Evolutionary conservation across 2,797 vertebrate species (phyloP).

Genomic region (Acrossocheilus wenchowensis): DNA sequence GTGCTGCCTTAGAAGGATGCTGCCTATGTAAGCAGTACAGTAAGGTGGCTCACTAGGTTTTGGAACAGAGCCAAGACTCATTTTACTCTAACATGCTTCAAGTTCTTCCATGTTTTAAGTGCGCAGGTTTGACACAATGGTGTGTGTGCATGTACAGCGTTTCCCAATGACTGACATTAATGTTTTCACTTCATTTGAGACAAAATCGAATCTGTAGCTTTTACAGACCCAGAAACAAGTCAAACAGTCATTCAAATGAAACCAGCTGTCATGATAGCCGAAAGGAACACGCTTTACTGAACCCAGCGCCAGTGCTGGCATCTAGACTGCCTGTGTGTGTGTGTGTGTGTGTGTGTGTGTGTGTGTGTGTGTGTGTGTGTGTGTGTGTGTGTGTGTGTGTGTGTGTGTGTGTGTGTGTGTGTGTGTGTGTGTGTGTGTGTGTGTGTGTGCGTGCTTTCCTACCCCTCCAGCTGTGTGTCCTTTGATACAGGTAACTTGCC

Average conservation of each 20-base stretch:
- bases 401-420: constrained; percentile 5
- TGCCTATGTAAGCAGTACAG: neutral
- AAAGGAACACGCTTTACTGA: constrained; percentile 5
- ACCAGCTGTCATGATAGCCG: constrained; percentile 28
- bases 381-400: neutral
- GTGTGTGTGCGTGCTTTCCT: neutral
- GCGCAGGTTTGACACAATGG: neutral
- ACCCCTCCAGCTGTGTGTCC: constrained; percentile 49
- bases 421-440: constrained; percentile 7
- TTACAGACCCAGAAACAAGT: constrained; percentile 10
- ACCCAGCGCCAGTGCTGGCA: constrained; percentile 29
- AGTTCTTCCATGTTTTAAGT: neutral
- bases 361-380: constrained; percentile 21
- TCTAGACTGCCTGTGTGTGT: neutral
- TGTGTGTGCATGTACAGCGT: neutral
- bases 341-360: constrained; percentile 12
- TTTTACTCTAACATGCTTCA: neutral
- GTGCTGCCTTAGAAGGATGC: neutral
- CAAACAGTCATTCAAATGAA: constrained; percentile 37
- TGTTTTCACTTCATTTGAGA: constrained; percentile 21
- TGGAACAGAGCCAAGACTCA: neutral
- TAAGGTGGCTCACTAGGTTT: neutral
- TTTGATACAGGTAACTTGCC: constrained; percentile 25
- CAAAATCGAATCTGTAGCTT: constrained; percentile 24
- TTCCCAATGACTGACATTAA: constrained; percentile 1